Percentiles rank a stretch among this genome's conserved stretches.
Conservation (phyloP, 2,888 invertebrate genomes). For the Troides aeacus region DNA sequence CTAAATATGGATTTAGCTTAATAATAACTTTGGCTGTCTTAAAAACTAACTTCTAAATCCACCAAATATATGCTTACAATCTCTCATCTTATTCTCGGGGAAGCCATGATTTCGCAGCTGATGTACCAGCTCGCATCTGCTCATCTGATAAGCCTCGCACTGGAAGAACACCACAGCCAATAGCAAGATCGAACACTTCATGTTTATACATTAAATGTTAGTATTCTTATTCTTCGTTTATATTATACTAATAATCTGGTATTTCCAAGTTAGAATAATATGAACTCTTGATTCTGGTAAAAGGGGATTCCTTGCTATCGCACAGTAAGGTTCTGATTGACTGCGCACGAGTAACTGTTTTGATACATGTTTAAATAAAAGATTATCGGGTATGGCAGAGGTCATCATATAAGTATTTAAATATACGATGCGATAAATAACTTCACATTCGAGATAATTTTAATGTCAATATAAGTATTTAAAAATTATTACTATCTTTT, state of each 20-base stretch:
- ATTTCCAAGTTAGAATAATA: not conserved
- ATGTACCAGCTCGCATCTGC: slow-evolving; percentile 48
- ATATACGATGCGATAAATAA: not conserved
- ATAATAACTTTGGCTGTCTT: not conserved
- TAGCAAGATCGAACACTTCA: slow-evolving; percentile 30
- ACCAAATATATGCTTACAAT: slow-evolving; percentile 48
- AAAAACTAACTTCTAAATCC: not conserved
- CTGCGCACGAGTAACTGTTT: not conserved
- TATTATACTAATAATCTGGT: not conserved
- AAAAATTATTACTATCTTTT: not conserved
- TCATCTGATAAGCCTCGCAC: slow-evolving; percentile 44
- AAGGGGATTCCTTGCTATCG: slow-evolving; percentile 1
- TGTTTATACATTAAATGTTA: not conserved
- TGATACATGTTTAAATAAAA: not conserved
- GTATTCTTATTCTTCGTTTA: not conserved
- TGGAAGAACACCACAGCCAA: slow-evolving; percentile 30
- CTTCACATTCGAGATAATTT: not conserved
- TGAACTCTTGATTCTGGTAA: not conserved
- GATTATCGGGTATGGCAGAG: not conserved
- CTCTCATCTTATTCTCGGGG: slow-evolving; percentile 49
- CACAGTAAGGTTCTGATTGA: not conserved
- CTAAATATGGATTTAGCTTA: too few species aligned
- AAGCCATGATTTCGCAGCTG: slow-evolving; percentile 55
- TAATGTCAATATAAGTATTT: not conserved
- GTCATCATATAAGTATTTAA: not conserved